phyloP scores from a whole-genome alignment of 92 coral and sea anemone species.

The Diadumene lineata region DNA sequence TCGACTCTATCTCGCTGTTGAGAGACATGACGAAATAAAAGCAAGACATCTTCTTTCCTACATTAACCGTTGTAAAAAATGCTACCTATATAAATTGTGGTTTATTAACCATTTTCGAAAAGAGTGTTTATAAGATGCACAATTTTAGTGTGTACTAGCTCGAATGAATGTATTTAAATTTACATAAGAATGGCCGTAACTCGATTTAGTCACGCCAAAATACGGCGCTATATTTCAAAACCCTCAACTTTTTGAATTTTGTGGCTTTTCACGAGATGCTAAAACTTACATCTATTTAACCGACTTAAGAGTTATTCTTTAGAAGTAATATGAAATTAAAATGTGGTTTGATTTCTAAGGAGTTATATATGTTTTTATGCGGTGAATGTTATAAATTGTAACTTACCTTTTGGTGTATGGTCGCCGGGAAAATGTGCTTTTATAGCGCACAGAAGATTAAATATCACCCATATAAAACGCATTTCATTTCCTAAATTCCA shows the following conservation, averaged over 20 bases:
- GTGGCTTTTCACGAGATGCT: not conserved
- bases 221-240: not conserved
- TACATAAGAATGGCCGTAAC: not conserved
- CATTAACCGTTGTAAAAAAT: too few species aligned
- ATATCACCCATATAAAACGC: constrained; percentile 12
- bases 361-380: too few species aligned
- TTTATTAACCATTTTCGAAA: too few species aligned
- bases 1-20: too few species aligned
- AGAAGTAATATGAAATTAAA: not conserved
- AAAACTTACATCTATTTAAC: not conserved
- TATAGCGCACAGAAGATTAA: not conserved
- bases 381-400: too few species aligned
- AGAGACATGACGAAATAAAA: too few species aligned
- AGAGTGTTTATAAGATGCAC: not conserved
- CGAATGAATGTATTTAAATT: not conserved
- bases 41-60: too few species aligned
- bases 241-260: not conserved
- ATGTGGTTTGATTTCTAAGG: too few species aligned
- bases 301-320: not conserved
- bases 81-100: too few species aligned
- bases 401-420: constrained; percentile 42
- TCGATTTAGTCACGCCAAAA: constrained; percentile 4
- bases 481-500: constrained; percentile 5
- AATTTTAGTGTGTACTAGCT: not conserved
- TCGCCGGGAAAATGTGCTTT: constrained; percentile 36